A percentile compares a stretch with the other conserved stretches of the same genome.
phyloP scores from a whole-genome alignment of 2,113 vertebrate genomes.

The Gasterosteus aculeatus region DNA sequence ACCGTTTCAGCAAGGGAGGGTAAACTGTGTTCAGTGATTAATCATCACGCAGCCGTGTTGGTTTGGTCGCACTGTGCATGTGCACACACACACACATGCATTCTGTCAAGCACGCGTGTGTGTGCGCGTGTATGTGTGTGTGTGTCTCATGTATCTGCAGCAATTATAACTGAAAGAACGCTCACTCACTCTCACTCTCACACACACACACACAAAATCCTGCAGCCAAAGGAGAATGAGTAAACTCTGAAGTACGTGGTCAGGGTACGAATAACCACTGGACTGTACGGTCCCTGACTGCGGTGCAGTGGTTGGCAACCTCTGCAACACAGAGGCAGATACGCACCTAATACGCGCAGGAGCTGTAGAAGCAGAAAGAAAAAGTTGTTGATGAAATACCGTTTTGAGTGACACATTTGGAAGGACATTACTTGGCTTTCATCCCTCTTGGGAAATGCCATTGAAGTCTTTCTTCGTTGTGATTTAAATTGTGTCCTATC shows the following conservation, averaged over 20 bases:
- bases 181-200: not conserved
- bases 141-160: conserved; percentile 36
- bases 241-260: conserved; percentile 61
- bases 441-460: not conserved
- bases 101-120: not conserved
- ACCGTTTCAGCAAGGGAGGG: not conserved
- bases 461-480: not conserved
- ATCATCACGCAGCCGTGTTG: conserved; percentile 23
- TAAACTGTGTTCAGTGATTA: conserved; percentile 37
- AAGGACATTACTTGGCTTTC: not conserved
- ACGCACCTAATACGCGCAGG: not conserved
- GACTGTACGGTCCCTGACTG: conserved; percentile 35
- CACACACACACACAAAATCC: not conserved
- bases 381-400: not conserved
- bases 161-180: conserved; percentile 24
- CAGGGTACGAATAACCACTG: conserved; percentile 56
- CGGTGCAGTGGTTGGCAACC: conserved; percentile 57
- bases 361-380: conserved; percentile 1
- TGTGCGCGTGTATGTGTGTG: not conserved
- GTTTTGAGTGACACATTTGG: not conserved
- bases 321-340: conserved; percentile 40
- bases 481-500: not conserved
- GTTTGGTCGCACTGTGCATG: not conserved
- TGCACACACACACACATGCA: not conserved
- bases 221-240: conserved; percentile 41